A percentile compares a stretch with the other conserved stretches of the same genome.
These are phyloP conservation scores for Drosophila orosa DNA, from an alignment of 1,140 invertebrate species.

Conservation along the genomic window DNA sequence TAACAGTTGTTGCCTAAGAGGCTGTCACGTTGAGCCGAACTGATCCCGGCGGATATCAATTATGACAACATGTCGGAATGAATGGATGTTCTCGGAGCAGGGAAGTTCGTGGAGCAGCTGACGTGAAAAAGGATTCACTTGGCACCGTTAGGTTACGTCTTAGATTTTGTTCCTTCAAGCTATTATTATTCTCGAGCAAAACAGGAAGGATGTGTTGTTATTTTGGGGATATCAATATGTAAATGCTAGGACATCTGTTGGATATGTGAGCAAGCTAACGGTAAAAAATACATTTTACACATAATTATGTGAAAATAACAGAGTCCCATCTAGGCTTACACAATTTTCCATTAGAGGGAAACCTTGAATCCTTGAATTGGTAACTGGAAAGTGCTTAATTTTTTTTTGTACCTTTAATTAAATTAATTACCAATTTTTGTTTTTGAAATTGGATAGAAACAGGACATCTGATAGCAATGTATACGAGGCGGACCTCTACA, in stretches of 20 bases:
- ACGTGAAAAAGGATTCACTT: slow-evolving; percentile 57
- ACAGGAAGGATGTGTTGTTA: slow-evolving; percentile 18
- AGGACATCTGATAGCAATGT: too few species aligned
- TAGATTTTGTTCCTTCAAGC: slow-evolving; percentile 14
- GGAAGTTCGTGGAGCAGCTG: slow-evolving; percentile 48
- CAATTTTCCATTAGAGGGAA: too few species aligned
- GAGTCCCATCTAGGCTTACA: not conserved
- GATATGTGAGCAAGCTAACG: not conserved
- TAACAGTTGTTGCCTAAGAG: slow-evolving; percentile 69
- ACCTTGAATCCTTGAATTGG: too few species aligned
- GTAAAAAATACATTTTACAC: not conserved
- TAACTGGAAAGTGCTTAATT: too few species aligned
- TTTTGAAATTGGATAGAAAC: too few species aligned
- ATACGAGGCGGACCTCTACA: too few species aligned
- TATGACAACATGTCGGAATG: slow-evolving; percentile 54
- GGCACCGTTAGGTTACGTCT: slow-evolving; percentile 63
- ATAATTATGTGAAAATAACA: not conserved
- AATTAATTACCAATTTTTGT: too few species aligned
- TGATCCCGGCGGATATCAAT: slow-evolving; percentile 66
- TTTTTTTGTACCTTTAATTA: too few species aligned
- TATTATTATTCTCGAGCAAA: slow-evolving; percentile 4
- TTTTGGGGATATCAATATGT: slow-evolving; percentile 23
- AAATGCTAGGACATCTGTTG: slow-evolving; percentile 32
- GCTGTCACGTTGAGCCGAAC: slow-evolving; percentile 39
- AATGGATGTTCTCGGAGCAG: slow-evolving; percentile 24